A percentile compares a stretch with the other conserved stretches of the same genome.
These are phyloP conservation scores for Sinotaia quadrata DNA, from an alignment of 2,888 invertebrate species.

Conservation along the genomic window DNA sequence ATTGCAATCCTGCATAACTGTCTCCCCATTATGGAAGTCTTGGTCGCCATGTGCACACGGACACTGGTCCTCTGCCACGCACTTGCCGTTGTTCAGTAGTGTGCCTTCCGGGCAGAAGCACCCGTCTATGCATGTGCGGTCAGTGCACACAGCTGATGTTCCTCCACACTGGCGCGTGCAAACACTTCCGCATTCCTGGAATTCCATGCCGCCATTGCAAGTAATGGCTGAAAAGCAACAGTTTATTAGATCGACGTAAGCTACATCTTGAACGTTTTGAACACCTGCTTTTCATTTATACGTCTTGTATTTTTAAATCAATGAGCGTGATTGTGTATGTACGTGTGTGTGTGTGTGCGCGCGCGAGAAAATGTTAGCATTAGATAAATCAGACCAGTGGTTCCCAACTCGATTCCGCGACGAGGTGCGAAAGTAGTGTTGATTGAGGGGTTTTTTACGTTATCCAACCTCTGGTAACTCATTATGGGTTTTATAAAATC, in stretches of 20 bases:
- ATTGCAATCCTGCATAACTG: slow-evolving; percentile 62
- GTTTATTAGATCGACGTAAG: neutral
- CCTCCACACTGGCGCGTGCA: slow-evolving; percentile 81
- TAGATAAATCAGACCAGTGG: too few species aligned
- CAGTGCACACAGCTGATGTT: slow-evolving; percentile 45
- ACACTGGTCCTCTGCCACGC: slow-evolving; percentile 84
- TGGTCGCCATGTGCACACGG: slow-evolving; percentile 82
- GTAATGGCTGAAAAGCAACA: slow-evolving; percentile 79
- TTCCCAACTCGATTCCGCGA: too few species aligned
- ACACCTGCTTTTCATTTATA: too few species aligned
- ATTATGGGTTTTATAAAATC: too few species aligned
- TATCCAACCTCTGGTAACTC: too few species aligned
- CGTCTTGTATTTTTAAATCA: too few species aligned
- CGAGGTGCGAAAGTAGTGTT: too few species aligned
- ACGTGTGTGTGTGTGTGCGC: too few species aligned
- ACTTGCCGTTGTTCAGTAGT: slow-evolving; percentile 83
- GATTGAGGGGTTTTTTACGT: too few species aligned
- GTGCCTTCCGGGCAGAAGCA: slow-evolving; percentile 89
- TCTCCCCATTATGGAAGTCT: slow-evolving; percentile 48
- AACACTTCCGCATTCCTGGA: slow-evolving; percentile 84
- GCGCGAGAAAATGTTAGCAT: too few species aligned
- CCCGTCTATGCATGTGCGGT: slow-evolving; percentile 83
- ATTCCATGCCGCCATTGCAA: slow-evolving; percentile 83
- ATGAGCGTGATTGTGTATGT: too few species aligned
- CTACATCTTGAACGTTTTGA: too few species aligned